Evolutionary conservation across 2,888 invertebrate genomes (phyloP), one percentile per base, ranked within the genome.

Genomic region (Melanostoma mellinum): DNA sequence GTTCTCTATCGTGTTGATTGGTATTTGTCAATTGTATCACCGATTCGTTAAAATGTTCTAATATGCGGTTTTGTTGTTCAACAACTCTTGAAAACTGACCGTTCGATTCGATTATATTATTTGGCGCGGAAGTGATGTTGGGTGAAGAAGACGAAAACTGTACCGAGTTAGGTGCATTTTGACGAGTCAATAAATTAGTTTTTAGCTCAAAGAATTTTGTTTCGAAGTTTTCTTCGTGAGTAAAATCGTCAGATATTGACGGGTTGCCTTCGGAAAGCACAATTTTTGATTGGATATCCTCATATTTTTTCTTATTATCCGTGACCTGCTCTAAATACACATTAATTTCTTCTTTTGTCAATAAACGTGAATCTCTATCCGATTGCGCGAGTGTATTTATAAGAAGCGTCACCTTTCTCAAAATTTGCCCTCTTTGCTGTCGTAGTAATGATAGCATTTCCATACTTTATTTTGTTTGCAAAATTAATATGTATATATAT

Each of bases 371-470:
- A 20, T 20, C 20, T 20, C 4, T 4, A 4, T 46, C 46, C n/a
- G 4, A 1, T n/a, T 46, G 46, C n/a, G 46, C 46, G 9, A 50
- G 32, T 20, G 30, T n/a, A 2, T 30, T 50, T 4, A 4, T 3
- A 32, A 50, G 32, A 50, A 65, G 48, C 10, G 50, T 63, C n/a
- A 63, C 9, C n/a, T 48, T 63, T 20, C 20, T 20, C 20, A 20
- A 20, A 20, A 20, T 20, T 1, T 20, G 20, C 20, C 20, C 20
- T 20, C 20, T 20, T 20, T 20, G 20, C 20, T 20, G 20, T 20
- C 20, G 20, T 20, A 20, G 20, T 20, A 20, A 20, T 20, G 20
- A 20, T 20, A 20, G 20, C 20, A 20, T 20, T 20, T 20, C 20
- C 20, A 20, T 20, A 20, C 1, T 20, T 20, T 20, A 20, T 20